Conservation (phyloP, 2,113 vertebrate genomes). For the Alexandromys fortis region DNA sequence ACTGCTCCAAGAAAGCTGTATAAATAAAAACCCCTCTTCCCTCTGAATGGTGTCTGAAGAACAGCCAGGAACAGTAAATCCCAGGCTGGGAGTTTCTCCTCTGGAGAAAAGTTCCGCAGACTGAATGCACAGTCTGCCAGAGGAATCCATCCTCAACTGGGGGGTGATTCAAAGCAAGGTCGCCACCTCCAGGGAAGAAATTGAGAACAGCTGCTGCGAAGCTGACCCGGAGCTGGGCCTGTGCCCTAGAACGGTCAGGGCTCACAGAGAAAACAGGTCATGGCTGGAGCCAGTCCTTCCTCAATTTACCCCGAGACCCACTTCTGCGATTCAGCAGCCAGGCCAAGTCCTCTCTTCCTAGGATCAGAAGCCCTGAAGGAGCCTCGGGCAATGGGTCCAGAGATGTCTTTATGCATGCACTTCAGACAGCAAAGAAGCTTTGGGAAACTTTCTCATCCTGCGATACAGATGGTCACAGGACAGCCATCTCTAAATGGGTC, state of each 20-base stretch:
- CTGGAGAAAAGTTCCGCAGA: constrained; percentile 2
- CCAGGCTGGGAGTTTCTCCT: background rate
- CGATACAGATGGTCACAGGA: background rate
- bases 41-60: constrained; percentile 40
- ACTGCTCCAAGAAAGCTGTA: background rate
- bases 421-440: background rate
- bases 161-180: constrained; percentile 12
- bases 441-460: background rate
- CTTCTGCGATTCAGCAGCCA: background rate
- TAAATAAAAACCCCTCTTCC: background rate
- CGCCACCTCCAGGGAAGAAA: constrained; percentile 26
- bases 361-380: background rate
- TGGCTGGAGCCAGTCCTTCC: background rate
- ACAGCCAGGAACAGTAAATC: constrained; percentile 20
- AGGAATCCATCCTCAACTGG: background rate
- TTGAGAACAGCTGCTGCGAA: constrained; percentile 41
- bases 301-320: background rate
- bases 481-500: background rate
- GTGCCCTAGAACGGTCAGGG: background rate
- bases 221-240: background rate
- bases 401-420: background rate
- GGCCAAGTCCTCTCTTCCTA: background rate
- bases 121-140: background rate
- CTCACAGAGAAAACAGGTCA: background rate
- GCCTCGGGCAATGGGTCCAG: background rate